Evolutionary conservation across 2,113 vertebrate genomes (phyloP).

Genomic region (Capreolus pygargus): DNA sequence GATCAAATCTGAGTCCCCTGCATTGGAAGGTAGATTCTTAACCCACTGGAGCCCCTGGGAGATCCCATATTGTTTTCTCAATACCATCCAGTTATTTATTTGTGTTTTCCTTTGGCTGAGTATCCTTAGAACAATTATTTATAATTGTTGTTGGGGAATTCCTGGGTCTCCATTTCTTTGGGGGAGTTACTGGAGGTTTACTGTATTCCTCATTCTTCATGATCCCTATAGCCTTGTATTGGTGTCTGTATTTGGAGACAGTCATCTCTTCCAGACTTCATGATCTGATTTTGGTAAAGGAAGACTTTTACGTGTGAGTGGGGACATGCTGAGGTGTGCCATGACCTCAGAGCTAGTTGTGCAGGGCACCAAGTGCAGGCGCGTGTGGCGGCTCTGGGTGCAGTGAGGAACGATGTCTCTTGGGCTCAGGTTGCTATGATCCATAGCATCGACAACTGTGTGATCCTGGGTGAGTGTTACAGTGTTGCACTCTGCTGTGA

Average conservation of each 20-base stretch:
- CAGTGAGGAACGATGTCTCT: not conserved
- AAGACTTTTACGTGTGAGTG: not conserved
- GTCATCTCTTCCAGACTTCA: not conserved
- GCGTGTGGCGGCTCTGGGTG: not conserved
- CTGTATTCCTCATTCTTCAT: not conserved
- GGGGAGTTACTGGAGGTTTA: not conserved
- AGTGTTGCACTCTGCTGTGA: not conserved
- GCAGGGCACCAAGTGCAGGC: not conserved
- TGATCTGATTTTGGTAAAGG: not conserved
- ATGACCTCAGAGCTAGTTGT: no score
- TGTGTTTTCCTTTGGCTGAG: not conserved
- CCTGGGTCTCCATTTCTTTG: not conserved
- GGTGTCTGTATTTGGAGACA: not conserved
- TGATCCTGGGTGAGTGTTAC: not conserved
- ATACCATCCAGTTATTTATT: not conserved
- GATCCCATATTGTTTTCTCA: no score
- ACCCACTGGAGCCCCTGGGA: no score
- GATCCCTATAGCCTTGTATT: not conserved
- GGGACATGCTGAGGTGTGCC: no score
- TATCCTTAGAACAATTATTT: not conserved
- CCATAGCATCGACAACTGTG: not conserved
- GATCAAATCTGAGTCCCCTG: no score
- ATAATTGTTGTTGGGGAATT: not conserved
- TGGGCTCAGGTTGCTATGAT: not conserved
- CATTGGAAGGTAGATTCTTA: no score